Conservation (phyloP, 1,140 invertebrate species). For the Aphaenogaster ashmeadi region DNA sequence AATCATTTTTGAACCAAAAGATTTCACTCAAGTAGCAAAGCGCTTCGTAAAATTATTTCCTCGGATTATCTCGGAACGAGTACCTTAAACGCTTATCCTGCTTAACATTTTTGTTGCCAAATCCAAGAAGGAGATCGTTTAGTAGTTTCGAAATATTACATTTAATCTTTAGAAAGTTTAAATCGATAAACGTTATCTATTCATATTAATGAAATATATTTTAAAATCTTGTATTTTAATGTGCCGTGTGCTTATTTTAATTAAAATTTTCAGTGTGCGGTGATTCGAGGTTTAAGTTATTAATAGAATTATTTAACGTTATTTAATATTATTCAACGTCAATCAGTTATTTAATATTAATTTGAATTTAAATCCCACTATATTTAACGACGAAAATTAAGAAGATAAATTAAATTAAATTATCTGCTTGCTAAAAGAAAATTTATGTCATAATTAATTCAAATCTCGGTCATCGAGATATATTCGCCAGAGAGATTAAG, state of each 20-base stretch:
- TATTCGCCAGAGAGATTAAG: neutral
- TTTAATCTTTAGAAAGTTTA: neutral
- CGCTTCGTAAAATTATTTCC: constrained; percentile 9
- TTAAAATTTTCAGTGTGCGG: neutral
- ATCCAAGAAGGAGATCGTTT: neutral
- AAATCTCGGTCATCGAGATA: neutral
- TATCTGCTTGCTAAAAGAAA: neutral
- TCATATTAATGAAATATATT: neutral
- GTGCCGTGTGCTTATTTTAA: neutral
- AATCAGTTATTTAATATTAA: neutral
- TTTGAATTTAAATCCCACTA: neutral
- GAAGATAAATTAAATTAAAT: neutral
- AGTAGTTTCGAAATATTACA: neutral
- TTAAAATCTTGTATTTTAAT: neutral
- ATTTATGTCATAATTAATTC: constrained; percentile 1
- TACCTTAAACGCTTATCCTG: neutral
- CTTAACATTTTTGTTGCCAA: neutral
- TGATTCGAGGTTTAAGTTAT: neutral
- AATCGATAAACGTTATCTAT: neutral
- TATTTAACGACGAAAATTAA: neutral
- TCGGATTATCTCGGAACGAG: neutral
- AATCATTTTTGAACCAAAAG: constrained; percentile 31
- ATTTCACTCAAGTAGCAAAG: neutral
- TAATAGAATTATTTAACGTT: neutral
- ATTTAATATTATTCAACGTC: neutral